Conservation (phyloP, 2,797 vertebrate genomes). For the Ibycter americanus region DNA sequence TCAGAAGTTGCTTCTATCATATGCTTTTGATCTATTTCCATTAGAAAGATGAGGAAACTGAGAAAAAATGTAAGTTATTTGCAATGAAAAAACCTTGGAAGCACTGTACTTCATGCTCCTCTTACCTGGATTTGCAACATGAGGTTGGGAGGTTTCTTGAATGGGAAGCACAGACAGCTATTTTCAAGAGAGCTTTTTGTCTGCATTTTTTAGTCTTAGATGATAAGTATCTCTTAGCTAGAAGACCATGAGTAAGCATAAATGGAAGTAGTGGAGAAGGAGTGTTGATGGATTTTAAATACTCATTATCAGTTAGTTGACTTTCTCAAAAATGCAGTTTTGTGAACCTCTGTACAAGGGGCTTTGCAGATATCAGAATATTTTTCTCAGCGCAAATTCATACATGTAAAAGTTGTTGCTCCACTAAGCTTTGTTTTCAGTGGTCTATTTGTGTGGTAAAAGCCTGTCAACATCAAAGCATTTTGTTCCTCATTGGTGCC, state of each 20-base stretch:
- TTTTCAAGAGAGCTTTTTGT: background rate
- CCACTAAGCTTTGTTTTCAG: background rate
- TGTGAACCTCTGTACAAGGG: background rate
- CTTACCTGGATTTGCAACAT: background rate
- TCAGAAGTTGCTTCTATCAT: background rate
- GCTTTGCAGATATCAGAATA: background rate
- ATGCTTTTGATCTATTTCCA: background rate
- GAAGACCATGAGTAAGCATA: background rate
- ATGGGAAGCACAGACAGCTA: background rate
- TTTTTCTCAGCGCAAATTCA: background rate
- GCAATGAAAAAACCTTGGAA: background rate
- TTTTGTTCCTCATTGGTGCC: background rate
- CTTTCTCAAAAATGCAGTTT: background rate
- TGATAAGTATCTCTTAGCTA: background rate
- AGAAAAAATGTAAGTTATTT: background rate
- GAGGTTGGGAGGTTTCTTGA: background rate
- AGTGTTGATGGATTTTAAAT: background rate
- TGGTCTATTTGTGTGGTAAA: background rate
- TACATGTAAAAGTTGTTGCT: background rate
- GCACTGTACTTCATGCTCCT: rapidly evolving
- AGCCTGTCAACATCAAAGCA: background rate
- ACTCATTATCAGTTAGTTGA: background rate
- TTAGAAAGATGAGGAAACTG: background rate
- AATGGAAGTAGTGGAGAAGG: background rate
- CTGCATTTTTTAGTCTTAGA: background rate